Percentiles rank a stretch among this genome's conserved stretches.
Evolutionary conservation across 2,113 vertebrate species (phyloP).

Genomic region (Riparia riparia): DNA sequence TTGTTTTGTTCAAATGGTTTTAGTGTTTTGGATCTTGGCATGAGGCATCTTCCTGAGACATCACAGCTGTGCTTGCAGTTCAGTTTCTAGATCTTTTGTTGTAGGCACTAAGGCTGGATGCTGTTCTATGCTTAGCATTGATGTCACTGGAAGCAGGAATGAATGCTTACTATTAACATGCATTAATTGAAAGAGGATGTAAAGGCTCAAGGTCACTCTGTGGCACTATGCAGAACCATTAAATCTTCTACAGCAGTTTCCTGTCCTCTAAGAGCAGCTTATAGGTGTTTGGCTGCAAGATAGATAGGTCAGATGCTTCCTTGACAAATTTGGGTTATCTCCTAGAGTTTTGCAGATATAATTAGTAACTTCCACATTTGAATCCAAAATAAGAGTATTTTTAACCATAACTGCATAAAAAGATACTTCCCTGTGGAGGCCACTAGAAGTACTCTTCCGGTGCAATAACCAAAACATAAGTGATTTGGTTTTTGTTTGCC

Average conservation of each 20-base stretch:
- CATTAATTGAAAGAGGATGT: neutral
- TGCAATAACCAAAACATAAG: neutral
- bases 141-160: neutral
- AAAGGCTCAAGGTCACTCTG: neutral
- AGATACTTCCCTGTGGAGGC: neutral
- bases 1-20: neutral
- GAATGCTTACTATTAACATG: neutral
- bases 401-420: neutral
- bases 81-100: neutral
- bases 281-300: neutral
- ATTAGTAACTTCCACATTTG: neutral
- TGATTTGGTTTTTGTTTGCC: neutral
- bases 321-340: neutral
- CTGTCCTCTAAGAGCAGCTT: neutral
- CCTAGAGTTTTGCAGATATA: neutral
- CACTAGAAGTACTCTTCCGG: neutral
- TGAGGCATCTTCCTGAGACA: neutral
- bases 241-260: neutral
- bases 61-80: conserved; percentile 13
- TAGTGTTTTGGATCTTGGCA: neutral
- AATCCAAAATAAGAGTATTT: neutral
- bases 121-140: neutral
- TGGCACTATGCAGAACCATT: neutral
- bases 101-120: neutral
- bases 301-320: neutral